These are phyloP conservation scores for Brachycybe producta DNA, from an alignment of 2,888 invertebrate species.

Conservation along the genomic window DNA sequence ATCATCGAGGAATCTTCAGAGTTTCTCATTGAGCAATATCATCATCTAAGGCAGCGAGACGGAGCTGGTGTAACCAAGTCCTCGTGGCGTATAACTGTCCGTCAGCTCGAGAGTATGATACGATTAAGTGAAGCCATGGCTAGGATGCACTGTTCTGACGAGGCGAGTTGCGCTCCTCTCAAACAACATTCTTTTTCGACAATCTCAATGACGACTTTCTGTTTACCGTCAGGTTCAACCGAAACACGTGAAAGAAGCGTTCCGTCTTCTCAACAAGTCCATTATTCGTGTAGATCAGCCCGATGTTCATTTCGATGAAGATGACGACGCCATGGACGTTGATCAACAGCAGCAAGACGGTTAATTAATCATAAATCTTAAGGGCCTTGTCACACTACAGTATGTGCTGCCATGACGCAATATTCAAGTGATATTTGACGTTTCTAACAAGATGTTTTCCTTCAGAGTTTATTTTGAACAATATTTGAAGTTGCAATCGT, in stretches of 20 bases:
- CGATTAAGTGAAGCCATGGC: slow-evolving; percentile 94
- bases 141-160: slow-evolving; percentile 84
- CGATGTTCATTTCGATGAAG: slow-evolving; percentile 83
- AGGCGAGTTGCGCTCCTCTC: slow-evolving; percentile 39
- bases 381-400: no score
- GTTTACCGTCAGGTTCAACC: slow-evolving; percentile 48
- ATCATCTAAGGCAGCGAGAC: slow-evolving; percentile 71
- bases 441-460: no score
- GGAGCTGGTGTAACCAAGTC: slow-evolving; percentile 50
- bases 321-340: slow-evolving; percentile 37
- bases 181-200: no score
- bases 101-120: slow-evolving; percentile 90
- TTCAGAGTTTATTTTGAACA: no score
- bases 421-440: no score
- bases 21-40: slow-evolving; percentile 77
- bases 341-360: slow-evolving; percentile 3
- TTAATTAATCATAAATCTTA: no score
- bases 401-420: no score
- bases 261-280: slow-evolving; percentile 80
- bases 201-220: no score
- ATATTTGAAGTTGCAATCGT: no score
- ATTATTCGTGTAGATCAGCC: slow-evolving; percentile 96
- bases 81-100: slow-evolving; percentile 91
- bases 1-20: slow-evolving; percentile 59
- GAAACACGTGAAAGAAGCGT: slow-evolving; percentile 84